Evolutionary conservation across 2,797 vertebrate genomes (phyloP).

Genomic region (Rousettus madagascariensis): DNA sequence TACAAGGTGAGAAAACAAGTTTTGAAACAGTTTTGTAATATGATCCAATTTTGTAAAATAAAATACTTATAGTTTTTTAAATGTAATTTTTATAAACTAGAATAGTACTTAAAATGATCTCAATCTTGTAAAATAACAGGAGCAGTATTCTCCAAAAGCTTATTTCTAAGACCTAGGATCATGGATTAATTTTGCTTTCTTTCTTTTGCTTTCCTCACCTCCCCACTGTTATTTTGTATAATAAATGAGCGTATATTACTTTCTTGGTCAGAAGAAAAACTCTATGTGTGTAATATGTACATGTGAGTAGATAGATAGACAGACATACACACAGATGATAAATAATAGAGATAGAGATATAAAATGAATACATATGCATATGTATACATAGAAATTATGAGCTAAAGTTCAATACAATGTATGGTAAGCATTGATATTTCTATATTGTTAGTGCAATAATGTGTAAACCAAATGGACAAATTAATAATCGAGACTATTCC

Average conservation of each 20-base stretch:
- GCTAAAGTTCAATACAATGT: conserved; percentile 1
- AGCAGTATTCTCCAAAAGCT: neutral
- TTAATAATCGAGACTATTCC: neutral
- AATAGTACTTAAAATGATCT: neutral
- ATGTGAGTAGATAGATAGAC: neutral
- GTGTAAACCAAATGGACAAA: neutral
- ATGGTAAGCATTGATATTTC: neutral
- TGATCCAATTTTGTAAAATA: neutral
- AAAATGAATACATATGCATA: neutral
- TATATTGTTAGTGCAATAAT: neutral
- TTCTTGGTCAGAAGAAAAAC: neutral
- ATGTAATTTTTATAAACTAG: neutral
- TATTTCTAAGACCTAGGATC: neutral
- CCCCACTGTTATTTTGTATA: neutral
- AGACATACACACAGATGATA: neutral
- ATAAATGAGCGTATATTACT: neutral
- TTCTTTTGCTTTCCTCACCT: neutral
- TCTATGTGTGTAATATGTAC: neutral
- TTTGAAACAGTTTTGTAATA: conserved; percentile 12
- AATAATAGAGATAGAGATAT: neutral
- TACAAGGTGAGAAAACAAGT: neutral
- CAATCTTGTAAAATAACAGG: conserved; percentile 5
- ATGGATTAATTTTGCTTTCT: neutral
- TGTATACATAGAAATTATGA: neutral
- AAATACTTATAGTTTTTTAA: neutral